A percentile compares a stretch with the other conserved stretches of the same genome.
phyloP scores from a whole-genome alignment of 2,113 vertebrate species.

The Hippocampus comes region DNA sequence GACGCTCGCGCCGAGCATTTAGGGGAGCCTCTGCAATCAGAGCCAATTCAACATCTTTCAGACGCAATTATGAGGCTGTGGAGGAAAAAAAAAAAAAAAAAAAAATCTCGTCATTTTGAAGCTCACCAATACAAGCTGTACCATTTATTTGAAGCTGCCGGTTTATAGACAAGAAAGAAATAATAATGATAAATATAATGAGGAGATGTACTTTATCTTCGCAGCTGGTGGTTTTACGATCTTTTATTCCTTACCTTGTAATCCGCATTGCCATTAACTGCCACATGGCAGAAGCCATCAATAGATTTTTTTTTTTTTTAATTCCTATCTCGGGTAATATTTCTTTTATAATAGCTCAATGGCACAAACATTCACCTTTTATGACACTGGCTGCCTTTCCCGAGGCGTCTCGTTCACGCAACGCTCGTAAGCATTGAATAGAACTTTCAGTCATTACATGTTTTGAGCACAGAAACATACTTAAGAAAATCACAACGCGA shows the following conservation, averaged over 20 bases:
- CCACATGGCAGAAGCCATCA: conserved; percentile 32
- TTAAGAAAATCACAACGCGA: too few species aligned
- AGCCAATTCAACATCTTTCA: not conserved
- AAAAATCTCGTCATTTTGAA: not conserved
- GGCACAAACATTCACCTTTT: not conserved
- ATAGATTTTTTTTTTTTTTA: conserved; percentile 25
- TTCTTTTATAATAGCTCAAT: not conserved
- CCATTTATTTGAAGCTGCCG: not conserved
- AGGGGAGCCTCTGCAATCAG: not conserved
- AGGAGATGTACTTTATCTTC: conserved; percentile 7
- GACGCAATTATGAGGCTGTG: too few species aligned
- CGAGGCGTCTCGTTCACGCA: too few species aligned
- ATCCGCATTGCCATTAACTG: conserved; percentile 31
- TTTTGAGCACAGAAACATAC: too few species aligned
- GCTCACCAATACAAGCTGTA: not conserved
- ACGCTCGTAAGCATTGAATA: too few species aligned
- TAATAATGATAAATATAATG: too few species aligned
- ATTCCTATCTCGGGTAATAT: conserved; percentile 1
- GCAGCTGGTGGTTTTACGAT: conserved; percentile 30
- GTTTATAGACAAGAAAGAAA: too few species aligned
- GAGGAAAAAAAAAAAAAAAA: too few species aligned
- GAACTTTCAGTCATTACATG: too few species aligned
- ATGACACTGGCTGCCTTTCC: not conserved
- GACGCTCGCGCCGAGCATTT: not conserved
- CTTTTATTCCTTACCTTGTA: conserved; percentile 14